Conservation (phyloP, 2,888 invertebrate genomes). For the Zygaena filipendulae region DNA sequence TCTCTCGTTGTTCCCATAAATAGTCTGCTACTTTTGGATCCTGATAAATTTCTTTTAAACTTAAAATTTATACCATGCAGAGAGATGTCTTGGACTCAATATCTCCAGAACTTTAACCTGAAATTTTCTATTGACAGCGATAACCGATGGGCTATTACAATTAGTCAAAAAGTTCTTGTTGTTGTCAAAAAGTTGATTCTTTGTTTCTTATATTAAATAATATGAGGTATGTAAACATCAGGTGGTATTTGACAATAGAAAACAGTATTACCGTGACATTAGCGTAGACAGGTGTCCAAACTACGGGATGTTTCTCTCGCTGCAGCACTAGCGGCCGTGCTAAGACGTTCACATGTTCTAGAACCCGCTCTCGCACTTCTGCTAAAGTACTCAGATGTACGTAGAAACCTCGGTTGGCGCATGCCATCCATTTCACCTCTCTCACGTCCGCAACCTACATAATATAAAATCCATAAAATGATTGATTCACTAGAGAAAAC, state of each 20-base stretch:
- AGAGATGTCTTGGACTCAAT: too few species aligned
- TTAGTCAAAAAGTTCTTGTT: too few species aligned
- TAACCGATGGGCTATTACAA: too few species aligned
- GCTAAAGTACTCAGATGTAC: constrained; percentile 96
- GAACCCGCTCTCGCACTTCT: constrained; percentile 96
- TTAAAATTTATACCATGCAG: too few species aligned
- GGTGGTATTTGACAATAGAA: too few species aligned
- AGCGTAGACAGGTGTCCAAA: constrained; percentile 97
- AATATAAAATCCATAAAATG: too few species aligned
- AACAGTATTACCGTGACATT: constrained; percentile 89
- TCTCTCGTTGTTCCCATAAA: constrained; percentile 87
- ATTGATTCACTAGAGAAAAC: too few species aligned
- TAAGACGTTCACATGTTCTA: constrained; percentile 97
- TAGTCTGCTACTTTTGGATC: constrained; percentile 93
- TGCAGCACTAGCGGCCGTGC: constrained; percentile 94
- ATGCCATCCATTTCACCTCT: constrained; percentile 98
- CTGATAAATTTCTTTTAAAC: constrained; percentile 42
- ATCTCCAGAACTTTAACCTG: too few species aligned
- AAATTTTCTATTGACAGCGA: too few species aligned
- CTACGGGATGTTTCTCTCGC: constrained; percentile 85
- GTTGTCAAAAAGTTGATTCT: too few species aligned
- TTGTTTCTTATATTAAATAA: too few species aligned
- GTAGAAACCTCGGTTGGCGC: constrained; percentile 95
- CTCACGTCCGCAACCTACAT: constrained; percentile 88
- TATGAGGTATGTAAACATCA: too few species aligned